Percentiles rank a stretch among this genome's conserved stretches.
Evolutionary conservation across 1,140 invertebrate genomes (phyloP).

Genomic region (Drosophila kepulauana): DNA sequence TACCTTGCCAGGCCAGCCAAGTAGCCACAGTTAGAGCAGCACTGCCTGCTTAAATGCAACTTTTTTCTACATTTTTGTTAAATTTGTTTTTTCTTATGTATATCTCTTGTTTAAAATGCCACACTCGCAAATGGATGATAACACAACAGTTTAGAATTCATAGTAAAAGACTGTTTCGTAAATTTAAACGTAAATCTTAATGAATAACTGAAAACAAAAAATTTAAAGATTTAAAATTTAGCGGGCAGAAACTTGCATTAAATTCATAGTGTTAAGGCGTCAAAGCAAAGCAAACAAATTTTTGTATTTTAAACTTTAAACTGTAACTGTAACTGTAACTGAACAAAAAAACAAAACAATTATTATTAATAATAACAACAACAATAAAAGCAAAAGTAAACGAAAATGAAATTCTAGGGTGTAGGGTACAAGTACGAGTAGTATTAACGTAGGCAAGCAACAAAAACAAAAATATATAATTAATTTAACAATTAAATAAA

Average conservation of each 20-base stretch:
- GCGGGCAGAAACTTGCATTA: slow-evolving; percentile 28
- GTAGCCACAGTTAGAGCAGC: slow-evolving; percentile 57
- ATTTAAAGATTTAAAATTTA: slow-evolving; percentile 32
- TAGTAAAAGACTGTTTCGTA: slow-evolving; percentile 83
- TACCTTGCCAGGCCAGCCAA: slow-evolving; percentile 74
- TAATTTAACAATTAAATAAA: slow-evolving; percentile 31
- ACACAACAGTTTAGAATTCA: slow-evolving; percentile 76
- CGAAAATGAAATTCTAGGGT: slow-evolving; percentile 63
- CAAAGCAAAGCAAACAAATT: slow-evolving; percentile 53
- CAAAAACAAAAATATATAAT: slow-evolving; percentile 50
- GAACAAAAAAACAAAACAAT: slow-evolving; percentile 5
- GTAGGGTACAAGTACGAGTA: slow-evolving; percentile 58
- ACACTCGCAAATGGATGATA: slow-evolving; percentile 28
- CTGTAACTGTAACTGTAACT: slow-evolving; percentile 28
- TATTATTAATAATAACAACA: slow-evolving; percentile 13
- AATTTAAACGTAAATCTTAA: slow-evolving; percentile 64
- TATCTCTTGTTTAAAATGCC: slow-evolving; percentile 6
- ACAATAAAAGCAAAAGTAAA: slow-evolving; percentile 39
- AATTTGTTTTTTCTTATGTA: slow-evolving; percentile 9
- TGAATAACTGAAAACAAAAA: slow-evolving; percentile 47
- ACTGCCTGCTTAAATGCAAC: slow-evolving; percentile 29
- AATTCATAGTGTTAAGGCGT: slow-evolving; percentile 65
- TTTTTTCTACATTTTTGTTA: slow-evolving; percentile 14
- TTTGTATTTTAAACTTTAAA: slow-evolving; percentile 63
- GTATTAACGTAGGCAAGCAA: slow-evolving; percentile 52